Percentiles rank a stretch among this genome's conserved stretches.
Evolutionary conservation across 92 coral and sea anemone species (phyloP).

Genomic region (Siderastrea siderea): DNA sequence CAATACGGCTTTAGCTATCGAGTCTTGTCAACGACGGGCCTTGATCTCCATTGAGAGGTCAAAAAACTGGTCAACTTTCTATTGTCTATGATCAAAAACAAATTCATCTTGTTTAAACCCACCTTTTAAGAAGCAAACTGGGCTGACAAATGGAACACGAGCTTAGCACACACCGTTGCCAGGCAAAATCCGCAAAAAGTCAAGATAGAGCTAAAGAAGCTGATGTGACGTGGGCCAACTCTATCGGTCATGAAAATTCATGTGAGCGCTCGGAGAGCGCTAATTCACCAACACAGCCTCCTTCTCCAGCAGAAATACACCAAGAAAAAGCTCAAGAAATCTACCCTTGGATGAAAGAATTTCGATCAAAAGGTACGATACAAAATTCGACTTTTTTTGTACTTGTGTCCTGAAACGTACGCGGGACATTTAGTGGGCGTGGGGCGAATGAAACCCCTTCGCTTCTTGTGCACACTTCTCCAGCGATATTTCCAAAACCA

Average conservation of each 20-base stretch:
- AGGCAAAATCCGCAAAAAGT: slow-evolving; percentile 24
- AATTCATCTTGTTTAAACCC: slow-evolving; percentile 40
- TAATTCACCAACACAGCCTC: not conserved
- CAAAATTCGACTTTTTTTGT: not conserved
- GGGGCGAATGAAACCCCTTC: not conserved
- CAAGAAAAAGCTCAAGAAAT: slow-evolving; percentile 46
- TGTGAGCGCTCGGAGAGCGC: slow-evolving; percentile 8
- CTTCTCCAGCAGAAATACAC: not conserved
- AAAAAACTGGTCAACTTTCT: slow-evolving; percentile 77
- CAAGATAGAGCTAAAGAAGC: no score
- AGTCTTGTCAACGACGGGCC: slow-evolving; percentile 64
- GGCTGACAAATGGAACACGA: slow-evolving; percentile 24
- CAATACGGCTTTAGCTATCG: slow-evolving; percentile 42
- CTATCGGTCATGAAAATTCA: not conserved
- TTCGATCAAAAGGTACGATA: slow-evolving; percentile 86
- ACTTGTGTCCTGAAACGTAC: not conserved
- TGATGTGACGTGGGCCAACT: slow-evolving; percentile 3
- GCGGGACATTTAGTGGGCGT: slow-evolving; percentile 22
- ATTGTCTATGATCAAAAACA: slow-evolving; percentile 58
- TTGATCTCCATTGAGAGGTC: slow-evolving; percentile 68
- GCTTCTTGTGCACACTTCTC: not conserved
- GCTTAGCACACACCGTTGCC: slow-evolving; percentile 23
- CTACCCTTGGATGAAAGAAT: slow-evolving; percentile 99
- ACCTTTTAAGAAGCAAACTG: slow-evolving; percentile 23
- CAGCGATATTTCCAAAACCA: not conserved